These are phyloP conservation scores for Diprion similis DNA, from an alignment of 1,140 invertebrate species.

Conservation along the genomic window DNA sequence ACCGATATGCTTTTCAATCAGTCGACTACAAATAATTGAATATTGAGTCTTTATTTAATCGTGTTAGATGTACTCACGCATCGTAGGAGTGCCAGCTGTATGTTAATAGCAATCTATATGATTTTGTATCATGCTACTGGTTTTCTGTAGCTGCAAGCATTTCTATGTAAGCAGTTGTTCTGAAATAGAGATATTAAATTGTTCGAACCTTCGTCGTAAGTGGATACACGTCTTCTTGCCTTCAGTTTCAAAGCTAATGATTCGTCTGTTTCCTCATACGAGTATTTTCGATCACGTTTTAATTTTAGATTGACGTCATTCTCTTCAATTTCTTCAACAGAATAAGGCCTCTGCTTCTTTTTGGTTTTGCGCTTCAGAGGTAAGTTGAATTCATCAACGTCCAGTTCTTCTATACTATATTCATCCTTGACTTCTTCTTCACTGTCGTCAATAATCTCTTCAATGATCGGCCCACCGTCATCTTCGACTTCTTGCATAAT, in stretches of 20 bases:
- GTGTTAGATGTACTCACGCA: constrained; percentile 29
- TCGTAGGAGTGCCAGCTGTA: neutral
- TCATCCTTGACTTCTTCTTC: constrained; percentile 70
- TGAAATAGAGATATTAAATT: neutral
- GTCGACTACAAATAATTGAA: neutral
- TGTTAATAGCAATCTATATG: constrained; percentile 10
- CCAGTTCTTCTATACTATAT: constrained; percentile 62
- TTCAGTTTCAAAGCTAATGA: constrained; percentile 65
- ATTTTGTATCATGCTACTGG: constrained; percentile 16
- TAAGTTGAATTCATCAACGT: constrained; percentile 63
- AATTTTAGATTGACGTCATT: constrained; percentile 64
- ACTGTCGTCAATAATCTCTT: constrained; percentile 73
- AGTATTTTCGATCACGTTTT: constrained; percentile 60
- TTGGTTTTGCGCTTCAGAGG: constrained; percentile 57
- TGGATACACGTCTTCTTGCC: constrained; percentile 53
- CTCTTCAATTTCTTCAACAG: constrained; percentile 56
- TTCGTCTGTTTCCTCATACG: constrained; percentile 63
- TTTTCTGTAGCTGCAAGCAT: constrained; percentile 30
- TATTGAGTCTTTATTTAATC: neutral
- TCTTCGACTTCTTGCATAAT: constrained; percentile 75
- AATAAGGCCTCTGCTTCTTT: constrained; percentile 45
- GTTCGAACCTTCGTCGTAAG: constrained; percentile 71
- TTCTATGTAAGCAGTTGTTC: neutral
- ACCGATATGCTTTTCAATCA: constrained; percentile 55
- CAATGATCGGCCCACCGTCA: constrained; percentile 68